Evolutionary conservation across 2,113 vertebrate genomes (phyloP).

Genomic region (Leucopsar rothschildi): DNA sequence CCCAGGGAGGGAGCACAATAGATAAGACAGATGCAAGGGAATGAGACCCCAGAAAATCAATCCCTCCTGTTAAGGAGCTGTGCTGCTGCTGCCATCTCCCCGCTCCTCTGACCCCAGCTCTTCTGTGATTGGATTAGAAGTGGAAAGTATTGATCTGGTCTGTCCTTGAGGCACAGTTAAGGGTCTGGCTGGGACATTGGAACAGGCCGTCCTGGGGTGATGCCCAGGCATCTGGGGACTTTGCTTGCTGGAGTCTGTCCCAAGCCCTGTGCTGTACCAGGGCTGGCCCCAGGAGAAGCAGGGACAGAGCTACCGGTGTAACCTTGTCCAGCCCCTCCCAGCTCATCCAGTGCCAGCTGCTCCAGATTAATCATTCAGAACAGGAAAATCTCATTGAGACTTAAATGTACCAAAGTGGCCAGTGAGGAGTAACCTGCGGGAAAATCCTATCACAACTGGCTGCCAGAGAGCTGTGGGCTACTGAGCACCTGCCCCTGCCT

Average conservation of each 20-base stretch:
- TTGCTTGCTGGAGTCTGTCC: background rate
- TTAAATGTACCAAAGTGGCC: background rate
- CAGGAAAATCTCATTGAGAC: background rate
- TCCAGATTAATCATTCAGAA: background rate
- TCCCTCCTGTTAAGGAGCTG: background rate
- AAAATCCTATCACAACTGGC: background rate
- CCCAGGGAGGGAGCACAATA: background rate
- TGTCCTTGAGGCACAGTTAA: background rate
- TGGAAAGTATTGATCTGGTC: background rate
- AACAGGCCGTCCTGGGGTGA: background rate
- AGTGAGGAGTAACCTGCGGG: background rate
- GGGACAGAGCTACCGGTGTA: fast-evolving
- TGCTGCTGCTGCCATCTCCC: background rate
- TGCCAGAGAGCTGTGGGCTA: background rate
- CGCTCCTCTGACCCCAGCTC: background rate
- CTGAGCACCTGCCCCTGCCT: background rate
- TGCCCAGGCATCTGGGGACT: background rate
- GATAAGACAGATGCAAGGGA: background rate
- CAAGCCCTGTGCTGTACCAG: background rate
- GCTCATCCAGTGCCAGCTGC: background rate
- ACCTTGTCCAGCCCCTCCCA: background rate
- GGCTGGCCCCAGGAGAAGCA: background rate
- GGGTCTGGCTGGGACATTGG: background rate
- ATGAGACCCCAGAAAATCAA: background rate
- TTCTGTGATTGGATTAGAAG: background rate